Conservation (phyloP, 1,140 invertebrate genomes). For the Pygmarrhopalites habei region DNA sequence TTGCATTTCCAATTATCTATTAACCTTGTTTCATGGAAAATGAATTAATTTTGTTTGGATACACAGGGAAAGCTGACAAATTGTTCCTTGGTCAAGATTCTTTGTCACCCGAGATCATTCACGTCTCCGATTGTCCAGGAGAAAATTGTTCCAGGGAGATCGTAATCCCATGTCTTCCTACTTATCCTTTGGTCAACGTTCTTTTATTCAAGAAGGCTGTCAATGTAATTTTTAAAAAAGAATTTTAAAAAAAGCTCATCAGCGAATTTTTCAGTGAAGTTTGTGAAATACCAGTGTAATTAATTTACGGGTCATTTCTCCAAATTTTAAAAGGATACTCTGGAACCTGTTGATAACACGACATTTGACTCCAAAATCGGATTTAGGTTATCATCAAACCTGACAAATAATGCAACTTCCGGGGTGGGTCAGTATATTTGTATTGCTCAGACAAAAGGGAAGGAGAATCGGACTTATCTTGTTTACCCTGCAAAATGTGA, state of each 20-base stretch:
- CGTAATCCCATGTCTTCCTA: conserved; percentile 1
- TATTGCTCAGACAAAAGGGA: too few relatives aligned
- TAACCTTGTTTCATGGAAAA: background rate
- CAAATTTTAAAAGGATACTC: background rate
- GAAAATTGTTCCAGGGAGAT: background rate
- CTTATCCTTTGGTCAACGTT: background rate
- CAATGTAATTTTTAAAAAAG: too few relatives aligned
- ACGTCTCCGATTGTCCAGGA: background rate
- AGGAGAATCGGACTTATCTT: too few relatives aligned
- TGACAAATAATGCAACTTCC: too few relatives aligned
- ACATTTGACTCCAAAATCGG: background rate
- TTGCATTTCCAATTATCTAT: background rate
- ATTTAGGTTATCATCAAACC: too few relatives aligned
- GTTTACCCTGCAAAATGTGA: background rate
- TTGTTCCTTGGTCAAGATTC: background rate
- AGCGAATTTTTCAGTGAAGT: too few relatives aligned
- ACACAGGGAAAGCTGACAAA: background rate
- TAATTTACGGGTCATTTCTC: too few relatives aligned
- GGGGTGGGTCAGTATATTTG: too few relatives aligned
- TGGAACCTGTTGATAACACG: background rate
- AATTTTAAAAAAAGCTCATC: too few relatives aligned
- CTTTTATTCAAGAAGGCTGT: background rate
- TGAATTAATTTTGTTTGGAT: background rate
- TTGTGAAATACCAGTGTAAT: too few relatives aligned
- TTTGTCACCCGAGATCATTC: background rate